Base-by-base conservation (phyloP, 2,113 vertebrate species). In the Anhinga rufa region DNA sequence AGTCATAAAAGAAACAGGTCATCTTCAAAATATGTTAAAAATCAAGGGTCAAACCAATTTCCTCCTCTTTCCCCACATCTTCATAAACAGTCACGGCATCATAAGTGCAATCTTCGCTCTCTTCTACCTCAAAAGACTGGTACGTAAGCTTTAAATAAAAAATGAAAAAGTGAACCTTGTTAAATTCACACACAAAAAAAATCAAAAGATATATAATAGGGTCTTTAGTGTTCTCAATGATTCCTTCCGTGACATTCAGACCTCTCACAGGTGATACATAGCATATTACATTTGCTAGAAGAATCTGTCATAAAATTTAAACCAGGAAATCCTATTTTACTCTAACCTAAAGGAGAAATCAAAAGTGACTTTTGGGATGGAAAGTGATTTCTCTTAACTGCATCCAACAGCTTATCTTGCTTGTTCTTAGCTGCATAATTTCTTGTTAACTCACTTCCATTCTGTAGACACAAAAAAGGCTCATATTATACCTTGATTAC, bases 91-190 rank as follows among this genome's bases (percentile, higher is more conserved):
- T 86, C 86, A 99, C 94, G 0, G 98, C 98, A 88, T 99, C 98
- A 2, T 97, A 99, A 77, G 92, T 92, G 64, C 99, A 99, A 52
- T 96, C 95, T 87, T 98, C 97, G 4, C 97, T 98, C 61, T 98
- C 98, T 92, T 99, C 98, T 95, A 98, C 57, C 84, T 98, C 96
- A 93, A 99, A 98, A 57, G 97, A 98, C 38, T 98, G 92, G 95
- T 99, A 99, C 25, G 97, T 97, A 22, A 99, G 97, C 98, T 99
- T 97, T 77, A 93, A 93, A 95, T 61, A 82, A 86, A 91, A 82
- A 90, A 40, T 8, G 15, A 60, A 86, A 77, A 62, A 57, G 15
- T 25, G 26, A 81, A 82, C 14, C 17, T 54, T 60, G 34, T 68
- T 74, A 80, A 80, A 82, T 32, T 66, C 46, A 64, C 32, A 65